Evolutionary conservation across 1,140 invertebrate genomes (phyloP).

Genomic region (silkworm (Bombyx mori)): DNA sequence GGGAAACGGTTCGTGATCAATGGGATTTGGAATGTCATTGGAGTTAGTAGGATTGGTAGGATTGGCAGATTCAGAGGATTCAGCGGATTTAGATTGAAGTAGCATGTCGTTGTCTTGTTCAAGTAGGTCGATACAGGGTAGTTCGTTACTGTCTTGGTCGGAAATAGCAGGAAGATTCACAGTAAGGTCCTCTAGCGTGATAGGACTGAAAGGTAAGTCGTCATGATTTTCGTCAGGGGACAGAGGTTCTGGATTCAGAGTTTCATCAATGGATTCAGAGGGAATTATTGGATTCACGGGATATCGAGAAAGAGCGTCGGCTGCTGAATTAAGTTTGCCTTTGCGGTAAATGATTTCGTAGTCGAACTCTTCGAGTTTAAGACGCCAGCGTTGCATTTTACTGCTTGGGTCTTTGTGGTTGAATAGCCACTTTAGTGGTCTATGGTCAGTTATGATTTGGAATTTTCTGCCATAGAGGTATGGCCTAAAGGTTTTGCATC

Average conservation of each 20-base stretch:
- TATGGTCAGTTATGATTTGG: conserved; percentile 66
- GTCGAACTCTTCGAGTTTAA: too few species aligned
- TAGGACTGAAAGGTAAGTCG: too few species aligned
- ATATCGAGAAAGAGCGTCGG: conserved; percentile 31
- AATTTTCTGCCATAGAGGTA: conserved; percentile 67
- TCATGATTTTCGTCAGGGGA: too few species aligned
- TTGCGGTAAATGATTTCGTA: conserved; percentile 37
- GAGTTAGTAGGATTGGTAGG: too few species aligned
- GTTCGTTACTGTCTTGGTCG: background rate
- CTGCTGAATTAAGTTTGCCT: conserved; percentile 27
- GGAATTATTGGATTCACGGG: conserved; percentile 5
- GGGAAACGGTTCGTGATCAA: background rate
- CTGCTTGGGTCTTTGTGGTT: conserved; percentile 47
- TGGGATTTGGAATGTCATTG: too few species aligned
- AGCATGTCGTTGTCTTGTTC: background rate
- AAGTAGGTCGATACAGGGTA: background rate
- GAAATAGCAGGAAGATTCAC: background rate
- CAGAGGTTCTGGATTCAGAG: too few species aligned
- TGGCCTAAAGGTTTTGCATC: conserved; percentile 58
- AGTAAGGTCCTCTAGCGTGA: too few species aligned
- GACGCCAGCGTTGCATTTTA: conserved; percentile 30
- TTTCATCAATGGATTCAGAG: background rate
- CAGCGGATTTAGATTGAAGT: too few species aligned
- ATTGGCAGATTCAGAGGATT: too few species aligned
- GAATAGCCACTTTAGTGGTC: conserved; percentile 58